A percentile compares a stretch with the other conserved stretches of the same genome.
Conservation (phyloP, 2,113 vertebrate genomes). For the Callorhinus ursinus region DNA sequence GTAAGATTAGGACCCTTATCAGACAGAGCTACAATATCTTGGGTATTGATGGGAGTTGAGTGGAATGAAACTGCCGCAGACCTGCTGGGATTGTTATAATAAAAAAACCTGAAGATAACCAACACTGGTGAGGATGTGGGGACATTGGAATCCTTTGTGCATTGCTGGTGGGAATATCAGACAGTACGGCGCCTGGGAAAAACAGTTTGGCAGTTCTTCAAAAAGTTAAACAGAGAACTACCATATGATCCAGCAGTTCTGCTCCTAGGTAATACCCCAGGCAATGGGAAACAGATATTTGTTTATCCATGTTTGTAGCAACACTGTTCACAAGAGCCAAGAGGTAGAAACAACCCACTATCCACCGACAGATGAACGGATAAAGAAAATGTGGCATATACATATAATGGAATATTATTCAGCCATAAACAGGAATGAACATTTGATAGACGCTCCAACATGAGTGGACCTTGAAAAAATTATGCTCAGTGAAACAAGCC, state of each 20-base stretch:
- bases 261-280: neutral
- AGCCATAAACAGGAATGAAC: neutral
- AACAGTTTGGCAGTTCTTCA: neutral
- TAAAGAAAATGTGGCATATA: neutral
- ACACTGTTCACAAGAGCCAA: neutral
- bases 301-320: accelerated
- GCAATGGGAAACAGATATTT: neutral
- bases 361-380: neutral
- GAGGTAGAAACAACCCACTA: neutral
- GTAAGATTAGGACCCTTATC: neutral
- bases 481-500: neutral
- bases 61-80: neutral
- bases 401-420: neutral
- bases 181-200: neutral
- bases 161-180: neutral
- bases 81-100: neutral
- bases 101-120: neutral
- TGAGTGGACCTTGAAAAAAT: neutral
- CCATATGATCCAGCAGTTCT: neutral
- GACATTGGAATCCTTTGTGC: neutral
- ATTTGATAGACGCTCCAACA: neutral
- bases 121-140: neutral
- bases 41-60: neutral
- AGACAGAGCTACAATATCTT: neutral
- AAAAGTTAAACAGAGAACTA: neutral